These are phyloP conservation scores for Stylophora pistillata DNA, from an alignment of 64 coral and sea anemone species.

Conservation along the genomic window DNA sequence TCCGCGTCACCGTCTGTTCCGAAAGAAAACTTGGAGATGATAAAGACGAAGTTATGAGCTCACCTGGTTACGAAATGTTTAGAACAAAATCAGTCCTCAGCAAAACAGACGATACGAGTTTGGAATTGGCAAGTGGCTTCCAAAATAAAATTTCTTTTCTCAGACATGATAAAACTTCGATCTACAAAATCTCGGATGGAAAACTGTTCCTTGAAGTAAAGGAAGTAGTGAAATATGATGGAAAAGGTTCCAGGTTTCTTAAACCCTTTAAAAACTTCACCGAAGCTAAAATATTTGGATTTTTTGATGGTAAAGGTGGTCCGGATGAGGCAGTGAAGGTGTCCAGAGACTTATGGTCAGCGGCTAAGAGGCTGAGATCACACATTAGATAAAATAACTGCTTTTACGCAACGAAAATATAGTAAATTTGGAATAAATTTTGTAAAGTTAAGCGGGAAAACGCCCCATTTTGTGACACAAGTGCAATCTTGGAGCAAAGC, in stretches of 20 bases:
- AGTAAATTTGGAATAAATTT: too few species aligned
- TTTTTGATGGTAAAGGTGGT: background rate
- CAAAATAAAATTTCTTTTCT: conserved; percentile 29
- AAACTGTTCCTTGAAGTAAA: conserved; percentile 10
- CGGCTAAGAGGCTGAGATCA: conserved; percentile 30
- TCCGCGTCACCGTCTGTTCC: conserved; percentile 56
- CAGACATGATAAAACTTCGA: conserved; percentile 45
- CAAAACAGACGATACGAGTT: background rate
- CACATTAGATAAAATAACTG: background rate
- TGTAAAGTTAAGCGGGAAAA: too few species aligned
- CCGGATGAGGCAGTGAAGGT: background rate
- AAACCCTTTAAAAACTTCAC: background rate
- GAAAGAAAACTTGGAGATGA: conserved; percentile 26
- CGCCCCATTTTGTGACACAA: too few species aligned
- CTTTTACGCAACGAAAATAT: too few species aligned
- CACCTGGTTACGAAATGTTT: conserved; percentile 50
- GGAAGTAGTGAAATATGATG: conserved; percentile 41
- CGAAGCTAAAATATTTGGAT: conserved; percentile 3
- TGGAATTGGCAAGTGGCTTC: conserved; percentile 26
- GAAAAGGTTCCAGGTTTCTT: background rate
- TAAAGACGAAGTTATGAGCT: conserved; percentile 24
- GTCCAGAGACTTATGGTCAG: conserved; percentile 43
- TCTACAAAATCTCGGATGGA: background rate
- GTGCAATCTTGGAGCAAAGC: too few species aligned
- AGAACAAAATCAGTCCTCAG: conserved; percentile 10